Evolutionary conservation across 2,797 vertebrate genomes (phyloP).

Genomic region (Geotrypetes seraphini): DNA sequence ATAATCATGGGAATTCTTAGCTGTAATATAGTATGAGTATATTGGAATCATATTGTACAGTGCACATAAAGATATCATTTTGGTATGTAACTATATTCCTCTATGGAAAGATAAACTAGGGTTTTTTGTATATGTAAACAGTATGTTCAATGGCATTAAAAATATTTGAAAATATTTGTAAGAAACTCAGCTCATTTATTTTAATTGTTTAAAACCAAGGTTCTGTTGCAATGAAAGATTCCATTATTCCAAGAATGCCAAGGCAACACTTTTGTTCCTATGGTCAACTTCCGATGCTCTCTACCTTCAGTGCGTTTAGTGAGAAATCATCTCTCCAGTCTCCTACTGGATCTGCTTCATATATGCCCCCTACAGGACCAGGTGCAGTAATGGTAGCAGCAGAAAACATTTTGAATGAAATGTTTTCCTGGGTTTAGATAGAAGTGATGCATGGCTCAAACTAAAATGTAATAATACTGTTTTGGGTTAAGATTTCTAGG

Average conservation of each 20-base stretch:
- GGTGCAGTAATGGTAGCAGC: conserved; percentile 40
- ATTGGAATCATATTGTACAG: no score
- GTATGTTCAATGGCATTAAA: no score
- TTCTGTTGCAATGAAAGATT: conserved; percentile 76
- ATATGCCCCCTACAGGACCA: conserved; percentile 48
- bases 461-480: no score
- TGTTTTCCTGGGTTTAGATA: neutral
- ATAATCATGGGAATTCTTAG: no score
- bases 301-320: conserved; percentile 57
- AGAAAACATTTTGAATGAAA: conserved; percentile 6
- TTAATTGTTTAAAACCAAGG: conserved; percentile 53
- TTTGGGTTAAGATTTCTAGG: neutral
- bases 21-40: no score
- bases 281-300: conserved; percentile 54
- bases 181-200: neutral
- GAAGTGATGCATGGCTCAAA: neutral
- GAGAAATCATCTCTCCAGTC: conserved; percentile 53
- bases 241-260: conserved; percentile 61
- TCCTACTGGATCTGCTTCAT: conserved; percentile 46
- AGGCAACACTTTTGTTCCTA: conserved; percentile 64
- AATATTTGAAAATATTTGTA: no score
- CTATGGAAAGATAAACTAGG: no score
- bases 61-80: no score
- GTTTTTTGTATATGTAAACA: no score
- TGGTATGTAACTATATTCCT: no score